Percentiles rank a stretch among this genome's conserved stretches.
These are phyloP conservation scores for Molanna angustata DNA, from an alignment of 2,888 invertebrate species.

Conservation along the genomic window DNA sequence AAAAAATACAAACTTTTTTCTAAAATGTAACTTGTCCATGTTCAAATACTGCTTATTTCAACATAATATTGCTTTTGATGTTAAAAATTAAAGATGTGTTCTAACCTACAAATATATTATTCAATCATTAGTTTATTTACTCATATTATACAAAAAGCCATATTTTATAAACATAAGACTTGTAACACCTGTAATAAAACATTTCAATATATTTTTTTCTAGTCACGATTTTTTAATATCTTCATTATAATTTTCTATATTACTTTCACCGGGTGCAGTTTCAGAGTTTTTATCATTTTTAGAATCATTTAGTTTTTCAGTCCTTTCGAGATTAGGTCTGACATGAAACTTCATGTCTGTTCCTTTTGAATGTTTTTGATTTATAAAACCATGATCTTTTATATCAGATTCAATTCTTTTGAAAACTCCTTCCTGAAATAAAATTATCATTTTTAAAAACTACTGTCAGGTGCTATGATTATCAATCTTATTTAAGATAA, in stretches of 20 bases:
- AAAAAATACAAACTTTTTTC: too few relatives aligned
- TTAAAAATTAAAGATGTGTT: too few relatives aligned
- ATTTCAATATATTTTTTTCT: constrained; percentile 25
- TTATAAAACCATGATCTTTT: constrained; percentile 53
- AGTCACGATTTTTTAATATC: constrained; percentile 20
- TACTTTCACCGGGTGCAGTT: not conserved
- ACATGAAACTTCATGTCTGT: constrained; percentile 62
- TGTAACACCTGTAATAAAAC: constrained; percentile 11
- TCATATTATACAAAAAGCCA: constrained; percentile 24
- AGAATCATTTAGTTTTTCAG: constrained; percentile 2
- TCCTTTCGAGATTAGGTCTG: constrained; percentile 46
- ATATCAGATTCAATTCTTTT: constrained; percentile 54
- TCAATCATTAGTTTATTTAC: too few relatives aligned
- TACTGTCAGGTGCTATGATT: too few relatives aligned
- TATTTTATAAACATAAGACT: constrained; percentile 18
- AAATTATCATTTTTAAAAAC: not conserved
- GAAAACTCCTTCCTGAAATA: constrained; percentile 59
- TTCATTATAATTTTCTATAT: not conserved
- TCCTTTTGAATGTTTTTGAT: constrained; percentile 63
- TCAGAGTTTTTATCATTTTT: not conserved
- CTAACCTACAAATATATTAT: too few relatives aligned
- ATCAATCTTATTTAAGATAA: too few relatives aligned
- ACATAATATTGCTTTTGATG: too few relatives aligned
- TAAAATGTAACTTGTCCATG: too few relatives aligned
- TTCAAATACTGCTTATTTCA: too few relatives aligned